A percentile compares a stretch with the other conserved stretches of the same genome.
Evolutionary conservation across 2,888 invertebrate genomes (phyloP).

Genomic region (Pandemis heparana): DNA sequence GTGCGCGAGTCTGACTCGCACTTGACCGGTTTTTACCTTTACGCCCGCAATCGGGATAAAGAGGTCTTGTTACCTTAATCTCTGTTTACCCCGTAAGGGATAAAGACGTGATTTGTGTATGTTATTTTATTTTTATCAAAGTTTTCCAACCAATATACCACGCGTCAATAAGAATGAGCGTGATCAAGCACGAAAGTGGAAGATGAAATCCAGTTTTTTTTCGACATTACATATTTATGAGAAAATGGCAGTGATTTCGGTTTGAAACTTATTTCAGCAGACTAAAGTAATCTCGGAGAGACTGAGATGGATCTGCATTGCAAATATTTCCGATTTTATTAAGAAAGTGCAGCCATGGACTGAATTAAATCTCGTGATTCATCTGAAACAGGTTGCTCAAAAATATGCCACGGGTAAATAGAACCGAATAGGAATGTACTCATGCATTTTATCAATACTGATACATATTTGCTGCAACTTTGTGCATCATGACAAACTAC

Average conservation of each 20-base stretch:
- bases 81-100: too few relatives aligned
- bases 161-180: constrained; percentile 9
- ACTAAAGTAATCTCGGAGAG: constrained; percentile 63
- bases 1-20: too few relatives aligned
- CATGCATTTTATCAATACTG: neutral
- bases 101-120: too few relatives aligned
- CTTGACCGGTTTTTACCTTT: too few relatives aligned
- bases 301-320: constrained; percentile 71
- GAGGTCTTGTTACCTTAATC: too few relatives aligned
- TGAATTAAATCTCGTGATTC: constrained; percentile 61
- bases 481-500: neutral
- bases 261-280: constrained; percentile 55
- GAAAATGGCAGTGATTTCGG: constrained; percentile 49
- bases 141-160: neutral
- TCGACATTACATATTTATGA: constrained; percentile 45
- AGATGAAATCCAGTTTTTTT: constrained; percentile 34
- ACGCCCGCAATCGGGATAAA: too few relatives aligned
- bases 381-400: constrained; percentile 63
- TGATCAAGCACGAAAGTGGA: constrained; percentile 18
- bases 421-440: neutral
- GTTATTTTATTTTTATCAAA: neutral
- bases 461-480: neutral
- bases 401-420: constrained; percentile 52
- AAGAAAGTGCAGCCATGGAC: constrained; percentile 72
- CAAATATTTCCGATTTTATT: constrained; percentile 77